Evolutionary conservation across 1,140 invertebrate species (phyloP).

Genomic region (Atta texana): DNA sequence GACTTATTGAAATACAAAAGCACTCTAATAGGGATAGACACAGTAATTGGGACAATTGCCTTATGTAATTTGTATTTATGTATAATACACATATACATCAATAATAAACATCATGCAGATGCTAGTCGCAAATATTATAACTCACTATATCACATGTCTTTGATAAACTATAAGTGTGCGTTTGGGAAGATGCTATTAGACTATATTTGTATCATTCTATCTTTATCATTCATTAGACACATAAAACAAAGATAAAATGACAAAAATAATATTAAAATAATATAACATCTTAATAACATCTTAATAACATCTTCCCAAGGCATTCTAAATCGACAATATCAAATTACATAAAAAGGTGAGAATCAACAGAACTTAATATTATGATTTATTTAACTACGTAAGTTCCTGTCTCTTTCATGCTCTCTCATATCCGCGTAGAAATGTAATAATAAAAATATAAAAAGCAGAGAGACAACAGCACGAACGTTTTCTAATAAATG

Average conservation of each 20-base stretch:
- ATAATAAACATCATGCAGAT: not conserved
- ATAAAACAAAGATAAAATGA: too few relatives aligned
- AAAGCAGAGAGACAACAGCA: not conserved
- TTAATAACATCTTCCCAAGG: too few relatives aligned
- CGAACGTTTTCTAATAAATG: not conserved
- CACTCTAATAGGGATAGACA: too few relatives aligned
- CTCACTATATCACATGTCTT: conserved; percentile 15
- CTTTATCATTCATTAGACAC: too few relatives aligned
- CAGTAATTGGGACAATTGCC: too few relatives aligned
- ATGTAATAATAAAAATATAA: not conserved
- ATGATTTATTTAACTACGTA: not conserved
- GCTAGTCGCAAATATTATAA: conserved; percentile 9
- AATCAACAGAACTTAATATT: conserved; percentile 13
- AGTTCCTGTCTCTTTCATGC: not conserved
- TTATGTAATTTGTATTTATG: conserved; percentile 8
- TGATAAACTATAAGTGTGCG: not conserved
- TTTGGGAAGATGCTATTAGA: too few relatives aligned
- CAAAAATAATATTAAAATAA: too few relatives aligned
- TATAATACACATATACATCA: conserved; percentile 15
- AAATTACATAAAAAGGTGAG: conserved; percentile 22
- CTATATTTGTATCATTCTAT: too few relatives aligned
- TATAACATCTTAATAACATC: too few relatives aligned
- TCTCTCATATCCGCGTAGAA: not conserved
- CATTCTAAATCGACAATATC: not conserved
- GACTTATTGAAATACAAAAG: too few relatives aligned